Base-by-base conservation (phyloP, 35 echinoderm and acorn worm genomes). In the Apostichopus parvimensis region DNA sequence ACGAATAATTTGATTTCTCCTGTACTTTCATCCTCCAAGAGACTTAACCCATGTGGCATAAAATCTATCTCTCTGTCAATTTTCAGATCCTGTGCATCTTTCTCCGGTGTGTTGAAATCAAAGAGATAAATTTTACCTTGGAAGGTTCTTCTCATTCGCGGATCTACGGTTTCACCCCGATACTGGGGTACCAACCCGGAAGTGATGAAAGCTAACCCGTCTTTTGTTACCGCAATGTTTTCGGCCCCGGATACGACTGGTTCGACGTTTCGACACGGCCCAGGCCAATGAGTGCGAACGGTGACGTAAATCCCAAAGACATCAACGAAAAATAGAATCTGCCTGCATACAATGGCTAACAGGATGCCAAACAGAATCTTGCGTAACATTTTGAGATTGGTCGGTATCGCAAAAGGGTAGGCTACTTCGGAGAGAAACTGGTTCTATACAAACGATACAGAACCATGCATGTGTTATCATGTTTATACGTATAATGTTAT, bases 171-270 rank as follows among this genome's bases (percentile, higher is more conserved):
- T 17, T 79, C 89, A 55, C 72, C 75, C 56, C 77, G 11, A 59
- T 77, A 91, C 26, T 77, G 73, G 5, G 76, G 22, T 20, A 77
- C 52, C 52, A 91, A 60, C 14, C 89, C 89, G 25, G 89, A 91
- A 57, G 73, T 78, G 13, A 91, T 91, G 59, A 91, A 91, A 13
- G 89, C 89, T 23, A 91, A 53, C n/a, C 89, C 89, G 53, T 91
- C 77, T 78, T 52, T 78, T 0, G 89, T 79, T 8, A 91, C 72
- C 2, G 53, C 89, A 14, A 91, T 79, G 24, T 77, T 54, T 77
- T 91, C 89, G 13, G 89, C 6, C 13, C 89, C 89, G 54, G 89
- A 56, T 77, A 6, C 59, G 21, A 91, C 79, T 17, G 89, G 89
- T 4, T 21, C 6, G 12, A 91, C 73, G 59, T 91, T 91, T 5